Conservation (phyloP, 2,888 invertebrate species). For the Pteria penguin region DNA sequence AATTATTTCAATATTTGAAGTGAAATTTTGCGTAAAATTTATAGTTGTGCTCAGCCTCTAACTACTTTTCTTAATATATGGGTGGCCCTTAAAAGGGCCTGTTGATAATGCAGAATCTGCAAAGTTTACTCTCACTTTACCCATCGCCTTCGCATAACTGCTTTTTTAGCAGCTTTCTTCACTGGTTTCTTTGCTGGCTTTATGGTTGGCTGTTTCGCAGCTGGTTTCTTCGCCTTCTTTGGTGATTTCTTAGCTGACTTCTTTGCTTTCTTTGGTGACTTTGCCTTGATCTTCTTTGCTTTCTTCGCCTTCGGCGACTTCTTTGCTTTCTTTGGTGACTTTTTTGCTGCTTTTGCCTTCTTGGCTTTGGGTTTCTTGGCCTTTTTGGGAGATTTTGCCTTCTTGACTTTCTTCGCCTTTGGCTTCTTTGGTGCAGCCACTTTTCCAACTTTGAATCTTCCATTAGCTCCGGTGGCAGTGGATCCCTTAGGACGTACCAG, state of each 20-base stretch:
- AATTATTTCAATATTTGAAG: no score
- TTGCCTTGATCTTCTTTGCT: slow-evolving; percentile 22
- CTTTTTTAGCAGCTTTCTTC: slow-evolving; percentile 1
- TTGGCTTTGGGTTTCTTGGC: slow-evolving; percentile 24
- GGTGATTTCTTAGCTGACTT: slow-evolving; percentile 17
- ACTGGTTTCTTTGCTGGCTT: slow-evolving; percentile 12
- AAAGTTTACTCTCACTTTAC: slow-evolving; percentile 5
- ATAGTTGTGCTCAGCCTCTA: no score
- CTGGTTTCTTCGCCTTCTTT: slow-evolving; percentile 12
- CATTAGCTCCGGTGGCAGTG: slow-evolving; percentile 26
- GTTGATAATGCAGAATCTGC: background rate
- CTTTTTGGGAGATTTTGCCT: slow-evolving; percentile 19
- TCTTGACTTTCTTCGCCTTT: slow-evolving; percentile 1
- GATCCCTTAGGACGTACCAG: slow-evolving; percentile 31
- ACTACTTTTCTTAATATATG: slow-evolving; percentile 22
- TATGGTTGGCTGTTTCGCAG: slow-evolving; percentile 11
- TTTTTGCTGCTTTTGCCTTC: slow-evolving; percentile 17
- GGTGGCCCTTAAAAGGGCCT: slow-evolving; percentile 35
- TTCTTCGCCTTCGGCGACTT: slow-evolving; percentile 22
- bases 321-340: slow-evolving; percentile 2
- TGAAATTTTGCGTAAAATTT: no score
- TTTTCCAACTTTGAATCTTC: slow-evolving; percentile 31
- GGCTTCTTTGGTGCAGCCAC: slow-evolving; percentile 5
- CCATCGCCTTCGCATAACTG: background rate
- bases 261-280: background rate